phyloP scores from a whole-genome alignment of 2,113 vertebrate genomes.

The Calypte anna region DNA sequence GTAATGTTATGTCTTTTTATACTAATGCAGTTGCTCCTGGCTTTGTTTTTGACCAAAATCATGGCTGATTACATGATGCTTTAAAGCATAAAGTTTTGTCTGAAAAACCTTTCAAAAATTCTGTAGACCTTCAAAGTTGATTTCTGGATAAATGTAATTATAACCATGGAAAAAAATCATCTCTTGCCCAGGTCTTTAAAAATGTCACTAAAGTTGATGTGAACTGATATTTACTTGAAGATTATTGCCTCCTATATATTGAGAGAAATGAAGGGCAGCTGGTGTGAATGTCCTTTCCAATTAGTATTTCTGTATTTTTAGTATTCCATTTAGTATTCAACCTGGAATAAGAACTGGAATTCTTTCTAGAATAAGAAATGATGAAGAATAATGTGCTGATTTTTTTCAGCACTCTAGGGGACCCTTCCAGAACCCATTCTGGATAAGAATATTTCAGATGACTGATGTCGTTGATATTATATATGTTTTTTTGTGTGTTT shows the following conservation, averaged over 20 bases:
- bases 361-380: background rate
- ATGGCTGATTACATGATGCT: background rate
- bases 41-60: slow-evolving; percentile 26
- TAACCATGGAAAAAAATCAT: background rate
- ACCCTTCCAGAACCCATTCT: background rate
- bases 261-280: background rate
- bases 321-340: background rate
- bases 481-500: background rate
- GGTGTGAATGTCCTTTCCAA: background rate
- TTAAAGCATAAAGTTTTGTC: background rate
- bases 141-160: background rate
- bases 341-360: background rate
- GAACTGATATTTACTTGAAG: background rate
- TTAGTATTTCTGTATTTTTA: background rate
- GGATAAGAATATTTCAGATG: background rate
- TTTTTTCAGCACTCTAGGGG: background rate
- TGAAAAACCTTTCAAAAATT: background rate
- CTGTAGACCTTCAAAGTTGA: background rate
- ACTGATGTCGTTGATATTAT: background rate
- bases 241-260: background rate
- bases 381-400: background rate
- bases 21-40: background rate
- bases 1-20: background rate
- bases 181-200: background rate
- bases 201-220: background rate